These are phyloP conservation scores for Enteromius treurensis DNA, from an alignment of 2,797 vertebrate species.

Conservation along the genomic window DNA sequence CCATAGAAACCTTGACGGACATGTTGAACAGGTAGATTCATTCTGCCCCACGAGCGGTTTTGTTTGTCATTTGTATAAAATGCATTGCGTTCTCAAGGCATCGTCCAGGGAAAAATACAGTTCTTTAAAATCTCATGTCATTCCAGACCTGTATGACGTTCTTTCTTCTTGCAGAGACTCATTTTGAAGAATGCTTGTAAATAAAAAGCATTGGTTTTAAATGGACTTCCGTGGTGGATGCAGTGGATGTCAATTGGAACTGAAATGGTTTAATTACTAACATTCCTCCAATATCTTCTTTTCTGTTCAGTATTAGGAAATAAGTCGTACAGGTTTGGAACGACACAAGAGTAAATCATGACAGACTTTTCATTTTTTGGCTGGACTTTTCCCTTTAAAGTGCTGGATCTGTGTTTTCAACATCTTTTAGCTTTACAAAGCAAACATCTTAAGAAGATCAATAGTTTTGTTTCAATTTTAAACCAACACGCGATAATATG, in stretches of 20 bases:
- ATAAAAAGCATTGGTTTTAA: too few species aligned
- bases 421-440: not conserved
- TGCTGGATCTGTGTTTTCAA: not conserved
- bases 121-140: not conserved
- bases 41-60: not conserved
- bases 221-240: too few species aligned
- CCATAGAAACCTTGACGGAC: slow-evolving; percentile 23
- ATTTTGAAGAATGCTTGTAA: not conserved
- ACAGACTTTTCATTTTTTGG: not conserved
- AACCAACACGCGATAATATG: not conserved
- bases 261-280: not conserved
- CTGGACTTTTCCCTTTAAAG: not conserved
- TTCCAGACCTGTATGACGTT: not conserved
- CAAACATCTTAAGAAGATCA: not conserved
- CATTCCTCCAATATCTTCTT: not conserved
- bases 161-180: not conserved
- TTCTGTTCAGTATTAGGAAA: not conserved
- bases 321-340: not conserved
- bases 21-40: slow-evolving; percentile 36
- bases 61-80: not conserved
- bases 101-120: not conserved
- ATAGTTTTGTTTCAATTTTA: not conserved
- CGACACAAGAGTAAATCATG: not conserved
- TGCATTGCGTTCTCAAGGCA: not conserved
- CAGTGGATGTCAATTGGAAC: not conserved